Evolutionary conservation across 2,888 invertebrate genomes (phyloP).

Genomic region (Amphiduros pacificus): DNA sequence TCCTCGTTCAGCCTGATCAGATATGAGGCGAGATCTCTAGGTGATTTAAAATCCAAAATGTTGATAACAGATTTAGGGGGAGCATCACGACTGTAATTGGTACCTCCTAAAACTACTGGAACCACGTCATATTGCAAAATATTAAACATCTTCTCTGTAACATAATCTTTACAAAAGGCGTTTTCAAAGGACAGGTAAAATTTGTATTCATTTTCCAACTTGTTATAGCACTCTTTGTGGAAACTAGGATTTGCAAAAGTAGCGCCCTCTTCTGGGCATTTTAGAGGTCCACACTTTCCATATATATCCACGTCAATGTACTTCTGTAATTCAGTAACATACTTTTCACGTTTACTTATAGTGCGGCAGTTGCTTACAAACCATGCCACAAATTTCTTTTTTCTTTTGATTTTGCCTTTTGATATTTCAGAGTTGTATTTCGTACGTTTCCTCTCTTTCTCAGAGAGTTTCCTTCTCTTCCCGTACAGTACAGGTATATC

Average conservation of each 20-base stretch:
- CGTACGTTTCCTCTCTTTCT: background rate
- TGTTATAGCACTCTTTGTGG: conserved; percentile 7
- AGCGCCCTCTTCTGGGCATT: conserved; percentile 8
- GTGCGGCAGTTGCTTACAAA: conserved; percentile 36
- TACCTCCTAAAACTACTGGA: conserved; percentile 29
- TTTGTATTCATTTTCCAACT: conserved; percentile 20
- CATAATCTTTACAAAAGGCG: conserved; percentile 32
- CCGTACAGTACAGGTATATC: conserved; percentile 34
- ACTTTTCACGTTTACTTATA: conserved; percentile 27
- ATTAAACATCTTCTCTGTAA: conserved; percentile 31
- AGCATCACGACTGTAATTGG: conserved; percentile 20
- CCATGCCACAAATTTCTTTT: conserved; percentile 32
- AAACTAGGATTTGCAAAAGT: background rate
- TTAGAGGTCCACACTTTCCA: conserved; percentile 32
- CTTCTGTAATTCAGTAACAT: conserved; percentile 29
- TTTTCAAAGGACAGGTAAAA: conserved; percentile 37
- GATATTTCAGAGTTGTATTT: background rate
- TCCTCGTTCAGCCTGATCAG: conserved; percentile 81
- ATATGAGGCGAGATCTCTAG: conserved; percentile 84
- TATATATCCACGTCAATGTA: conserved; percentile 33
- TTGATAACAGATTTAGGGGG: conserved; percentile 78
- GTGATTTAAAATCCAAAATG: conserved; percentile 89
- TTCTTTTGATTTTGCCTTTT: background rate
- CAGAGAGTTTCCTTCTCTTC: too few species aligned
- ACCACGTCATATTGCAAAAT: conserved; percentile 15